phyloP scores from a whole-genome alignment of 2,888 invertebrate genomes.

The Rhyacophila evoluta region DNA sequence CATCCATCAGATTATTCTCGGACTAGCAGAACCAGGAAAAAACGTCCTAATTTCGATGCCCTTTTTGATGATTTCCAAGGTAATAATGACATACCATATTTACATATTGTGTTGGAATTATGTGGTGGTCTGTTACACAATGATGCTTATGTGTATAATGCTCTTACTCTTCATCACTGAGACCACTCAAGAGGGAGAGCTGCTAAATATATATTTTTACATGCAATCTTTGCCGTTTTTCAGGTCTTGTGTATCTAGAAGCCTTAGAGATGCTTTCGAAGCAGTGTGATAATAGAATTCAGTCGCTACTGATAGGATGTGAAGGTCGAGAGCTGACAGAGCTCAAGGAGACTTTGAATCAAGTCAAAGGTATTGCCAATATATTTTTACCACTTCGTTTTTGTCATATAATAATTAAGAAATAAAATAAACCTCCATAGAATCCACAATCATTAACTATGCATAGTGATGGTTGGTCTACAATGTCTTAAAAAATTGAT shows the following conservation, averaged over 20 bases:
- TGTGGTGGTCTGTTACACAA: no score
- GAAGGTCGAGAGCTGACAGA: conserved; percentile 73
- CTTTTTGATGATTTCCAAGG: conserved; percentile 91
- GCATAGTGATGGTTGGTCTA: no score
- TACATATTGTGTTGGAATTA: no score
- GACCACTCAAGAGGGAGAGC: no score
- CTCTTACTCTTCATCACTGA: no score
- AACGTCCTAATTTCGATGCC: conserved; percentile 78
- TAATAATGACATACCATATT: conserved; percentile 56
- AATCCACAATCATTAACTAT: no score
- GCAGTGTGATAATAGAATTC: conserved; percentile 81
- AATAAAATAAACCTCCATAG: no score
- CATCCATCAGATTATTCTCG: conserved; percentile 57
- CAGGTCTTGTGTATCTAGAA: conserved; percentile 87
- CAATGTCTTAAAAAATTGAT: no score
- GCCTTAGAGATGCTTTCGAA: conserved; percentile 91
- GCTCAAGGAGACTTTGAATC: conserved; percentile 81
- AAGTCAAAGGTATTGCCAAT: conserved; percentile 73
- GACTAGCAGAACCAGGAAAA: conserved; percentile 59
- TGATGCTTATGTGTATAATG: no score
- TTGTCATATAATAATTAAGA: no score
- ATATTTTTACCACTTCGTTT: no score
- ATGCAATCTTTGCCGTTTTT: conserved; percentile 51
- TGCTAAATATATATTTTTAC: no score
- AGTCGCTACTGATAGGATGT: conserved; percentile 72